Evolutionary conservation across 92 coral and sea anemone species (phyloP).

Genomic region (Umimayanthus chanpuru): DNA sequence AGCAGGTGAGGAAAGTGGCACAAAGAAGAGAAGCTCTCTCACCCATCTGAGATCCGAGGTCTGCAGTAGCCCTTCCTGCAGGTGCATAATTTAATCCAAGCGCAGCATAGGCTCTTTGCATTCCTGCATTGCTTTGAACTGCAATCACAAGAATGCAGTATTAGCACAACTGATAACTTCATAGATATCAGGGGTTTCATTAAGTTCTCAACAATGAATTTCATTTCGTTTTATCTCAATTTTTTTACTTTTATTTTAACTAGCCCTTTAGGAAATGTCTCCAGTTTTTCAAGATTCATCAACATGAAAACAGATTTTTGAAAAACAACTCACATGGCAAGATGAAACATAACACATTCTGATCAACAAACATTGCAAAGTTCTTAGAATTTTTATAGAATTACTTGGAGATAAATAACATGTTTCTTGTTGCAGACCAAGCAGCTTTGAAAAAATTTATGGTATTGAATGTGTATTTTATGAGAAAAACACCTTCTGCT

Average conservation of each 20-base stretch:
- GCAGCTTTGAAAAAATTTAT: no score
- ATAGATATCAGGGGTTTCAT: slow-evolving; percentile 1
- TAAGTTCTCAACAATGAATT: not conserved
- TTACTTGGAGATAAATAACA: no score
- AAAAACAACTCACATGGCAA: no score
- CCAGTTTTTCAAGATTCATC: no score
- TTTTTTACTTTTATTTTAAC: not conserved
- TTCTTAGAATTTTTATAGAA: no score
- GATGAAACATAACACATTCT: not conserved
- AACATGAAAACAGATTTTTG: no score
- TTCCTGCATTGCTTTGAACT: slow-evolving; percentile 69
- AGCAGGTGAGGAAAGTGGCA: not conserved
- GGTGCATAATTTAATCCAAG: slow-evolving; percentile 73
- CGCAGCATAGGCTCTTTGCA: slow-evolving; percentile 94
- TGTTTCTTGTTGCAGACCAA: no score
- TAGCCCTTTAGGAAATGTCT: not conserved
- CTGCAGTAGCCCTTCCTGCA: slow-evolving; percentile 67
- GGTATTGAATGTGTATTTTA: no score
- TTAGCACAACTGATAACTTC: slow-evolving; percentile 1
- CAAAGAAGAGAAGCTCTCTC: slow-evolving; percentile 1
- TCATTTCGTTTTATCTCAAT: no score
- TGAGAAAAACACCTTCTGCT: not conserved
- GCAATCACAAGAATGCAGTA: slow-evolving; percentile 17
- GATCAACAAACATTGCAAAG: no score
- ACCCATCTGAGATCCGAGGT: slow-evolving; percentile 36